phyloP scores from a whole-genome alignment of 2,888 invertebrate species.

The Nesidiocoris tenuis region DNA sequence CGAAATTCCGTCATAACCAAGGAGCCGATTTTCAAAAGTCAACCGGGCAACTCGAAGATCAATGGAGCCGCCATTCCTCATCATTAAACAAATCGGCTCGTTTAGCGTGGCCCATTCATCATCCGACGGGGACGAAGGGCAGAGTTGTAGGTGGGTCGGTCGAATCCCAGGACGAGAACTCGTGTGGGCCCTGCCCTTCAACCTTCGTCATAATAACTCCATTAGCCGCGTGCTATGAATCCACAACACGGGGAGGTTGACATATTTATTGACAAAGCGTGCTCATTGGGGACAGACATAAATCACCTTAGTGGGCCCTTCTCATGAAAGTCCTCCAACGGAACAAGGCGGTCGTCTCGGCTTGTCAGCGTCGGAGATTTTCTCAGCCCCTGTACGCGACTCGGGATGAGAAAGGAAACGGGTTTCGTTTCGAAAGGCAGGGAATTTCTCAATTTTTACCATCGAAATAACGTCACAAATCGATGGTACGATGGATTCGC shows the following conservation, averaged over 20 bases:
- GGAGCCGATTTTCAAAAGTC: too few relatives aligned
- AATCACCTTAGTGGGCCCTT: constrained; percentile 7
- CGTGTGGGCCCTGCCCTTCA: neutral
- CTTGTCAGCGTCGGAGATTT: too few relatives aligned
- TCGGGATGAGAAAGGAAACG: too few relatives aligned
- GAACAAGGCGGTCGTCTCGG: too few relatives aligned
- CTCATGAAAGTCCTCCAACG: neutral
- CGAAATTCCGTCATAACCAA: too few relatives aligned
- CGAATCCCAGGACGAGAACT: neutral
- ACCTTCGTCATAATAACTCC: constrained; percentile 21
- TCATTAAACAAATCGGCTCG: neutral
- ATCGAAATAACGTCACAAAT: too few relatives aligned
- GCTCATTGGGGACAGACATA: constrained; percentile 13
- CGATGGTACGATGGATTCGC: too few relatives aligned
- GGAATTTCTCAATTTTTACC: too few relatives aligned
- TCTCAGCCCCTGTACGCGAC: too few relatives aligned
- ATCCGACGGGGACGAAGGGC: neutral
- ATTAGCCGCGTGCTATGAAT: constrained; percentile 16
- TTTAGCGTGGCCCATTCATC: neutral
- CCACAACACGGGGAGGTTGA: constrained; percentile 5
- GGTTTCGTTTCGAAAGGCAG: too few relatives aligned
- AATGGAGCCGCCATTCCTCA: neutral
- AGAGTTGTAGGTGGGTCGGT: neutral
- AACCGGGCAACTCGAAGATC: too few relatives aligned
- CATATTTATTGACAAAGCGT: constrained; percentile 31